Evolutionary conservation across 2,113 vertebrate species (phyloP).

Genomic region (Saguinus imperator): DNA sequence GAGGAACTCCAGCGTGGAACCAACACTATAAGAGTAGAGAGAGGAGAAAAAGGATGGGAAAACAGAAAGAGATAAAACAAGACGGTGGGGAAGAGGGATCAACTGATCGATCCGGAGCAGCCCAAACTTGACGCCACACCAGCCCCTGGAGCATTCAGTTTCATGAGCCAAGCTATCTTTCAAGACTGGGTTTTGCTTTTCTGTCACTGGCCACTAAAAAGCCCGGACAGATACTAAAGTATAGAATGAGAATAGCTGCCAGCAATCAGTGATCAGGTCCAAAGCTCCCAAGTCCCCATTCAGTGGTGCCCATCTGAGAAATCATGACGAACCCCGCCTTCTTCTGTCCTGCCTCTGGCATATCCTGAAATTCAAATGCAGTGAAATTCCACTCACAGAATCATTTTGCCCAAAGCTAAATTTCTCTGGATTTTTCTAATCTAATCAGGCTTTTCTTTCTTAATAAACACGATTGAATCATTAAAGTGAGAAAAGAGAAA

Average conservation of each 20-base stretch:
- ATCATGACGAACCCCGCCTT: background rate
- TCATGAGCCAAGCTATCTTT: background rate
- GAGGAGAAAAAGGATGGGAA: background rate
- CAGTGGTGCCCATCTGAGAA: background rate
- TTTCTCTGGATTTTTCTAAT: slow-evolving; percentile 55
- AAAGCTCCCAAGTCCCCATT: background rate
- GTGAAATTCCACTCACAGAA: slow-evolving; percentile 41
- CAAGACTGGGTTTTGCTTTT: background rate
- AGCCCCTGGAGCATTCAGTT: no score
- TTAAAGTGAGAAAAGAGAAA: slow-evolving; percentile 45
- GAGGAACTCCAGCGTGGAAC: background rate
- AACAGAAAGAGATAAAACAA: background rate
- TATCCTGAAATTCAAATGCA: background rate
- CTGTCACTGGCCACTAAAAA: background rate
- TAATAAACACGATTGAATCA: slow-evolving; percentile 63
- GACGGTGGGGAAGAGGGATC: background rate
- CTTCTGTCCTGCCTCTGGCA: background rate
- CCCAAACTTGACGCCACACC: background rate
- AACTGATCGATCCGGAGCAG: background rate
- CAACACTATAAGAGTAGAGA: background rate
- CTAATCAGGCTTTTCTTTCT: slow-evolving; percentile 41
- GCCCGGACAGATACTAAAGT: background rate
- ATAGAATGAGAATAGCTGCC: background rate
- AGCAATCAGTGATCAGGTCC: background rate
- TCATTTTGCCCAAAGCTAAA: slow-evolving; percentile 10